Evolutionary conservation across 30 jellyfish, hydroid and myxozoan species (phyloP), one percentile per base, ranked within the genome.

Genomic region (Pseudorhiza aurosa): DNA sequence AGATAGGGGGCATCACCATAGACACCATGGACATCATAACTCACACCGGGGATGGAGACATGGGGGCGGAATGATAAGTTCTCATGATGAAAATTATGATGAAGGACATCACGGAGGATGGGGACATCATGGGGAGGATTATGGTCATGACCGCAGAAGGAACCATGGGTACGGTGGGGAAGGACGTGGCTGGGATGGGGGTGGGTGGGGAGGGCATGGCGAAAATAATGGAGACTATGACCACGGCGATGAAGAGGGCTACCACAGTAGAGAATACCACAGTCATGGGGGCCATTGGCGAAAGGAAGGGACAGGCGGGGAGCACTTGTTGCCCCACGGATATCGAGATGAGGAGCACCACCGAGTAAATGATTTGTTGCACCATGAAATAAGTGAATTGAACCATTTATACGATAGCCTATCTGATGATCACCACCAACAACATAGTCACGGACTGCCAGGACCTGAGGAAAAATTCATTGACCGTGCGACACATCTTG

Each of bases 401-500:
- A 69, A 80, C 24, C 83, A 80, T 42, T 64, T 80, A n/a, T 80
- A 80, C 27, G 91, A 80, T 75, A 37, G 59, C 7, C 33, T 80
- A 15, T 68, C 82, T 22, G 91, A 80, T 43, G 91, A 64, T 32
- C 91, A 80, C 40, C 91, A 80, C 36, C 77, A 57, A 2, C 84
- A 65, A 42, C 45, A 65, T 31, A 32, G 45, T 37, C 91, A 80
- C 53, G 91, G 91, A 2, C 76, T 80, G 36, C 83, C 91, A 8
- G 91, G 91, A 3, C 91, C 91, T 28, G 91, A 80, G 57, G 91
- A 80, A 69, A 80, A 80, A 44, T 80, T 80, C 72, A 80, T 80
- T 39, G 91, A 80, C 75, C 76, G 84, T 30, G 91, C 91, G 14
- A 80, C 91, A 17, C 80, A 57, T 24, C 39, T 64, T 17, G 77